Evolutionary conservation across 2,888 invertebrate genomes (phyloP).

Genomic region (Thymelicus sylvestris): DNA sequence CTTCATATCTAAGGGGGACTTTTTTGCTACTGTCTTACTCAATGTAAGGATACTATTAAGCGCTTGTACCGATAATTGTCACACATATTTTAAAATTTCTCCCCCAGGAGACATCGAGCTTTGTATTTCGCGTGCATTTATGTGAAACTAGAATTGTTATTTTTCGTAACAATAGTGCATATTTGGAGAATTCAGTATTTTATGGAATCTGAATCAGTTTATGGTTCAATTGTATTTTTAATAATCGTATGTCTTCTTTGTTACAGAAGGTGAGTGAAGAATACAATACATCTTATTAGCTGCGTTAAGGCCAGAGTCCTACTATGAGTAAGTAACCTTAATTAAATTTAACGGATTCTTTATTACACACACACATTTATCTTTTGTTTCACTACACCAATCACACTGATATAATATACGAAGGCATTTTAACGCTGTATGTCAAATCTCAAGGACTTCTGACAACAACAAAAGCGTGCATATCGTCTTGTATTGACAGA

Average conservation of each 20-base stretch:
- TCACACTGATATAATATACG: no score
- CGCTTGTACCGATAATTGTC: conserved; percentile 85
- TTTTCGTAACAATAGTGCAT: conserved; percentile 51
- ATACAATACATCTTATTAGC: conserved; percentile 44
- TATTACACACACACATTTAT: conserved; percentile 42
- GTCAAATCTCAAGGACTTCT: no score
- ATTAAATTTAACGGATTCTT: conserved; percentile 48
- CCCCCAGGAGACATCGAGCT: conserved; percentile 51
- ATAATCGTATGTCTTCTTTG: conserved; percentile 61
- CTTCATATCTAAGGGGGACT: conserved; percentile 70
- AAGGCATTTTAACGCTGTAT: no score
- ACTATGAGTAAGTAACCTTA: conserved; percentile 41
- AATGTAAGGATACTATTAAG: conserved; percentile 82
- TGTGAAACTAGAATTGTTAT: conserved; percentile 52
- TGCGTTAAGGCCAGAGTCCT: conserved; percentile 41
- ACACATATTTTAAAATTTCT: conserved; percentile 81
- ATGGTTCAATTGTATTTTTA: conserved; percentile 59
- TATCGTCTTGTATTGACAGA: no score
- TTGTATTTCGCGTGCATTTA: conserved; percentile 46
- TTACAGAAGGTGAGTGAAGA: conserved; percentile 80
- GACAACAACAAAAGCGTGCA: no score
- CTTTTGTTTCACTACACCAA: no score
- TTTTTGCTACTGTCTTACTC: conserved; percentile 70
- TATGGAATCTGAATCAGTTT: conserved; percentile 45
- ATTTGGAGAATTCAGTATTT: conserved; percentile 41